Evolutionary conservation across 2,888 invertebrate genomes (phyloP).

Genomic region (Platycheirus albimanus): DNA sequence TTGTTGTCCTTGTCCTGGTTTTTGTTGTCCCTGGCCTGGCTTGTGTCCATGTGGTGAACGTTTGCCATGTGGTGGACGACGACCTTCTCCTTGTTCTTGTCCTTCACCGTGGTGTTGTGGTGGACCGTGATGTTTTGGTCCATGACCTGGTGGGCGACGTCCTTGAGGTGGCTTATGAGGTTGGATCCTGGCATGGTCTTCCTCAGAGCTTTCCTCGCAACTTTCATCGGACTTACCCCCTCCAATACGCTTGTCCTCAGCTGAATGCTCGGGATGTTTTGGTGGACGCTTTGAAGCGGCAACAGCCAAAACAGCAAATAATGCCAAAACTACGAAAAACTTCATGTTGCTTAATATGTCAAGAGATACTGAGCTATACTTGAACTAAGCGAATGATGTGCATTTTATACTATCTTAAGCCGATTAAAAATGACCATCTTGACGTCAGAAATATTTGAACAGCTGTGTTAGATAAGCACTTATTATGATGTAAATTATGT

Average conservation of each 20-base stretch:
- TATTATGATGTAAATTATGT: no score
- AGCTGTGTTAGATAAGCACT: background rate
- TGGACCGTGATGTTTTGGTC: background rate
- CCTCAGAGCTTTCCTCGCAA: slow-evolving; percentile 31
- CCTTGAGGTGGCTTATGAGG: background rate
- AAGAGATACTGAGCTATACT: slow-evolving; percentile 33
- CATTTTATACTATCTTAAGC: slow-evolving; percentile 36
- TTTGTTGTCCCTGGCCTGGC: slow-evolving; percentile 12
- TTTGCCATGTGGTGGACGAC: background rate
- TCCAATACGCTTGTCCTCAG: slow-evolving; percentile 10
- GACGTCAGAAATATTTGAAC: background rate
- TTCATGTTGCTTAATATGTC: slow-evolving; percentile 43
- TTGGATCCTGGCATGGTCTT: slow-evolving; percentile 3
- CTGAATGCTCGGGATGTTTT: background rate
- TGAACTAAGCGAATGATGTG: background rate
- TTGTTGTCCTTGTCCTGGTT: background rate
- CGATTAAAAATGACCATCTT: background rate
- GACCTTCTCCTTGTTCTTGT: slow-evolving; percentile 7
- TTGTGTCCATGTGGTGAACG: slow-evolving; percentile 4
- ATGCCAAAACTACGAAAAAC: slow-evolving; percentile 38
- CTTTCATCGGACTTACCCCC: background rate
- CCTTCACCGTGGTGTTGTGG: background rate
- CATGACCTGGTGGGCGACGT: background rate
- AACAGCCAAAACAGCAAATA: slow-evolving; percentile 47
- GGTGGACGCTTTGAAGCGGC: slow-evolving; percentile 26